These are phyloP conservation scores for Sturnira hondurensis DNA, from an alignment of 2,113 vertebrate genomes.

Conservation along the genomic window DNA sequence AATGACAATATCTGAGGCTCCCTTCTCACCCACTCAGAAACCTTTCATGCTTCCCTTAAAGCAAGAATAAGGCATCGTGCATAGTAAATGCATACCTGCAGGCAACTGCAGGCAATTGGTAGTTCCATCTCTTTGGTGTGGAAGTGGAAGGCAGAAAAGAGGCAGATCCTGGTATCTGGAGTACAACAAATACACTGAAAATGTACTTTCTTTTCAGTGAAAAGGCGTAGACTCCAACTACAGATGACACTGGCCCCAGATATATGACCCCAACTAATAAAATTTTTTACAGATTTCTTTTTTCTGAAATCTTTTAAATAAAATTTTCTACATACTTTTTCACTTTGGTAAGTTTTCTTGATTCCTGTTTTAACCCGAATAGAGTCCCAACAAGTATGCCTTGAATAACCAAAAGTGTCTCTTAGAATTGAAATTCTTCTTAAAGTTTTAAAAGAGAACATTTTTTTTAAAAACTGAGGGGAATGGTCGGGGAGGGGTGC, in stretches of 20 bases:
- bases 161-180: background rate
- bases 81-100: background rate
- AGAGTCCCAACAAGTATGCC: background rate
- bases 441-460: slow-evolving; percentile 30
- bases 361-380: slow-evolving; percentile 34
- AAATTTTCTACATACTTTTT: slow-evolving; percentile 8
- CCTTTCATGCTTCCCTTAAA: background rate
- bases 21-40: background rate
- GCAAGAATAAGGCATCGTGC: background rate
- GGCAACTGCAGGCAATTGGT: background rate
- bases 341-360: background rate
- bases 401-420: background rate
- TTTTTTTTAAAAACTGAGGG: too few relatives aligned
- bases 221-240: background rate
- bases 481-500: too few relatives aligned
- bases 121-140: background rate
- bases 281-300: background rate
- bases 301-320: background rate
- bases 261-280: background rate
- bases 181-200: background rate
- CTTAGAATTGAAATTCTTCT: slow-evolving; percentile 25
- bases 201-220: background rate
- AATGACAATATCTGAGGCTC: background rate
- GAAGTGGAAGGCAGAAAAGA: background rate
- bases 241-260: background rate